Evolutionary conservation across 2,113 vertebrate species (phyloP).

Genomic region (Zosterops hypoxanthus): DNA sequence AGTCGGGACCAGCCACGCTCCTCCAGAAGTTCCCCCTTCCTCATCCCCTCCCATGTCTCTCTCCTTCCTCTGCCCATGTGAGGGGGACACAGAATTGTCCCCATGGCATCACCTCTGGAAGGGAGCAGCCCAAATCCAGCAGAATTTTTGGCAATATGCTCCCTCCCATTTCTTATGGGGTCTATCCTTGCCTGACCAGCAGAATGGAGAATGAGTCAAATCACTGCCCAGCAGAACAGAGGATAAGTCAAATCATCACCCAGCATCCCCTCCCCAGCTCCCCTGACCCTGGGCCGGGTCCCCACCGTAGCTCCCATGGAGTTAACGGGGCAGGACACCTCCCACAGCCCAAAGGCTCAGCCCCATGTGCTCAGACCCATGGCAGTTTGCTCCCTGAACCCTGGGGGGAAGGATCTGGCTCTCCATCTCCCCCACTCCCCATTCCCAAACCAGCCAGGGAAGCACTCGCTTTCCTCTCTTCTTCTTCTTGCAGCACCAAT

Average conservation of each 20-base stretch:
- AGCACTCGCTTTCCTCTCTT: neutral
- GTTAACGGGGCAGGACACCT: neutral
- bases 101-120: rapidly evolving
- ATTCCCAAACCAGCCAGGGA: neutral
- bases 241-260: neutral
- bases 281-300: neutral
- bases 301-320: conserved; percentile 8
- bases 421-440: neutral
- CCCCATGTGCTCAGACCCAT: neutral
- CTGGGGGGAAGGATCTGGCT: neutral
- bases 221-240: neutral
- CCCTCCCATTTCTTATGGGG: neutral
- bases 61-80: neutral
- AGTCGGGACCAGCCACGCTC: neutral
- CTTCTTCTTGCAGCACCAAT: neutral
- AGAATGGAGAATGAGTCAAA: neutral
- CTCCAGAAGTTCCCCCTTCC: neutral
- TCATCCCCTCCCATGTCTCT: neutral
- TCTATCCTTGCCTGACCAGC: neutral
- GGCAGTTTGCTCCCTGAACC: neutral
- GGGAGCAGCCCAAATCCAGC: neutral
- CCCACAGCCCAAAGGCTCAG: rapidly evolving
- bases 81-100: neutral
- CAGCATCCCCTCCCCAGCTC: rapidly evolving
- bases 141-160: neutral